A percentile compares a stretch with the other conserved stretches of the same genome.
Conservation (phyloP, 2,113 vertebrate species). For the Haemorhous mexicanus region DNA sequence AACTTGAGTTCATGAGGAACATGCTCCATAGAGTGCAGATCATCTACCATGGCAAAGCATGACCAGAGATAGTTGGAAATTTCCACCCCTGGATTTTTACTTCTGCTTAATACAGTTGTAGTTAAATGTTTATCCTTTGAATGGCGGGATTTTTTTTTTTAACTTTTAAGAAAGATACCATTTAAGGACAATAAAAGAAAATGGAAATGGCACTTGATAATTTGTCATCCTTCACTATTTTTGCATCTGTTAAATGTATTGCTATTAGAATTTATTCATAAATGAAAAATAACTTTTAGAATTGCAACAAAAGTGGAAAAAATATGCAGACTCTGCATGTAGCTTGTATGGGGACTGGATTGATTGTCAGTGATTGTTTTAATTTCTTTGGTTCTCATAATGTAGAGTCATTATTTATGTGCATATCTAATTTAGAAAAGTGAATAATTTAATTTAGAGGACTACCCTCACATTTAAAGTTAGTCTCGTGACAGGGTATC, state of each 20-base stretch:
- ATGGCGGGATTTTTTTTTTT: not conserved
- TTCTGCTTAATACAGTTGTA: not conserved
- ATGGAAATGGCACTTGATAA: not conserved
- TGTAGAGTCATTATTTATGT: not conserved
- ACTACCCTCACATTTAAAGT: not conserved
- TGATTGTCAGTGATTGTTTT: not conserved
- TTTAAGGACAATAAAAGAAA: not conserved
- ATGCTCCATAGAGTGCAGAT: not conserved
- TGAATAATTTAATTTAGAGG: not conserved
- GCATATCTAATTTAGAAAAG: not conserved
- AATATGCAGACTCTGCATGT: not conserved
- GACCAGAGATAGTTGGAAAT: not conserved
- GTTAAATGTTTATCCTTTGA: not conserved
- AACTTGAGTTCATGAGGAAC: fast-evolving
- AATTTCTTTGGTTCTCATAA: not conserved
- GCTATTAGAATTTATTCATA: not conserved
- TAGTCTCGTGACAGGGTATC: not conserved
- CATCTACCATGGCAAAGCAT: not conserved
- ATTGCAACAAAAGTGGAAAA: not conserved
- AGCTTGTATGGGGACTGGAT: not conserved
- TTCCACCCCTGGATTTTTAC: not conserved
- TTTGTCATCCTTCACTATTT: not conserved
- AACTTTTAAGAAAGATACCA: not conserved
- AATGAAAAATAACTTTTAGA: not conserved
- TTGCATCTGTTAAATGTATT: not conserved